Conservation (phyloP, 1,140 invertebrate species). For the Bombus huntii region DNA sequence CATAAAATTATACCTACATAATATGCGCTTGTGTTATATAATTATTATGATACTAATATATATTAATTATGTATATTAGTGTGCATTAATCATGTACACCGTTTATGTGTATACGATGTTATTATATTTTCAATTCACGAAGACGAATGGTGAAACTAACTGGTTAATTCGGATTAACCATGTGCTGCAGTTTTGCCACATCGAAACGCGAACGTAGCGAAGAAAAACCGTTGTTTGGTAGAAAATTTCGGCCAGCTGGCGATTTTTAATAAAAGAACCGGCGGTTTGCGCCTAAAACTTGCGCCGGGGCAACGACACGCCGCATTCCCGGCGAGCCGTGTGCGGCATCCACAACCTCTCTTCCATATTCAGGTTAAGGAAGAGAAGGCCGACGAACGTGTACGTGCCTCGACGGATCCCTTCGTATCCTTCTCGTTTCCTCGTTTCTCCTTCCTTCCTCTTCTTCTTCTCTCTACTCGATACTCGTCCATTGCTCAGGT, state of each 20-base stretch:
- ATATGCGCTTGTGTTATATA: too few species aligned
- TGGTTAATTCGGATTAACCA: too few species aligned
- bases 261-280: slow-evolving; percentile 3
- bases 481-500: not conserved
- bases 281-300: not conserved
- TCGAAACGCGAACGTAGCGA: too few species aligned
- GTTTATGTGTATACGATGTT: too few species aligned
- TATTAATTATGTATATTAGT: too few species aligned
- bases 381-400: slow-evolving; percentile 23
- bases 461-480: not conserved
- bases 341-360: slow-evolving; percentile 6
- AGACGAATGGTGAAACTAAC: too few species aligned
- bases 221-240: not conserved
- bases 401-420: slow-evolving; percentile 24
- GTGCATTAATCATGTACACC: too few species aligned
- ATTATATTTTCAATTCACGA: too few species aligned
- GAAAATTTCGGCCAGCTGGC: not conserved
- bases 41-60: too few species aligned
- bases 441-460: not conserved
- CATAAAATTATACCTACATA: too few species aligned
- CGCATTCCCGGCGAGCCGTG: not conserved
- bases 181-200: too few species aligned
- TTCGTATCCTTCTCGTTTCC: not conserved
- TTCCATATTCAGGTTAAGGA: slow-evolving; percentile 37
- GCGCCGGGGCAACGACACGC: not conserved